These are phyloP conservation scores for Saturnia pavonia DNA, from an alignment of 2,888 invertebrate species.

Conservation along the genomic window DNA sequence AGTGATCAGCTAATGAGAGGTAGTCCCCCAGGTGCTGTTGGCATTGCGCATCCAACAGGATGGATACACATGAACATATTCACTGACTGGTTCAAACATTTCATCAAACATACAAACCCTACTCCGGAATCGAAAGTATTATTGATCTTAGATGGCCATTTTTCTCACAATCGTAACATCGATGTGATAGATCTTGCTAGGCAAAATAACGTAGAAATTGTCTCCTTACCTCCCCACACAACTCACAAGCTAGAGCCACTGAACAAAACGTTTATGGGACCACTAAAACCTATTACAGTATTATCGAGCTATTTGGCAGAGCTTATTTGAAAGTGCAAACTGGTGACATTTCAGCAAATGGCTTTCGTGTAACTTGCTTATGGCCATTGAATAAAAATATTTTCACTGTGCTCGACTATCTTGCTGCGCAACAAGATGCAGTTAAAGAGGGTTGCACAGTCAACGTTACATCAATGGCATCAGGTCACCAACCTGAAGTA, in stretches of 20 bases:
- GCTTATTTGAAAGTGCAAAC: no score
- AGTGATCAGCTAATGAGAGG: conserved; percentile 30
- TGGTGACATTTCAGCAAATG: conserved; percentile 20
- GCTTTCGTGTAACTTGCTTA: conserved; percentile 8
- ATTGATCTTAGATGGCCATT: conserved; percentile 35
- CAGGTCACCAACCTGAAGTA: no score
- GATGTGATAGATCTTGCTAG: conserved; percentile 43
- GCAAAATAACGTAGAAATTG: conserved; percentile 43
- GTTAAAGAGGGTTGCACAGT: no score
- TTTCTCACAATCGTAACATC: conserved; percentile 41
- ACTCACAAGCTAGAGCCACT: conserved; percentile 49
- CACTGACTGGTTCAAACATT: no score
- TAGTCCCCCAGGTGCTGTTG: conserved; percentile 30
- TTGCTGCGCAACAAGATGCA: neutral
- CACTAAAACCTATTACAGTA: conserved; percentile 1
- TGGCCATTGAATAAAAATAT: conserved; percentile 2
- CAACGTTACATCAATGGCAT: no score
- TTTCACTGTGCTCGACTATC: neutral
- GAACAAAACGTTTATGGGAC: conserved; percentile 47
- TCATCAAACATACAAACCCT: conserved; percentile 28
- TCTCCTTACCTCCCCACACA: conserved; percentile 46
- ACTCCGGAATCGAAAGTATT: conserved; percentile 32
- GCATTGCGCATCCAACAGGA: conserved; percentile 26
- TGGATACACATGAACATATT: conserved; percentile 33
- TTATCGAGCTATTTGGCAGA: no score